These are phyloP conservation scores for Donacobius atricapilla DNA, from an alignment of 2,113 vertebrate species.

Conservation along the genomic window DNA sequence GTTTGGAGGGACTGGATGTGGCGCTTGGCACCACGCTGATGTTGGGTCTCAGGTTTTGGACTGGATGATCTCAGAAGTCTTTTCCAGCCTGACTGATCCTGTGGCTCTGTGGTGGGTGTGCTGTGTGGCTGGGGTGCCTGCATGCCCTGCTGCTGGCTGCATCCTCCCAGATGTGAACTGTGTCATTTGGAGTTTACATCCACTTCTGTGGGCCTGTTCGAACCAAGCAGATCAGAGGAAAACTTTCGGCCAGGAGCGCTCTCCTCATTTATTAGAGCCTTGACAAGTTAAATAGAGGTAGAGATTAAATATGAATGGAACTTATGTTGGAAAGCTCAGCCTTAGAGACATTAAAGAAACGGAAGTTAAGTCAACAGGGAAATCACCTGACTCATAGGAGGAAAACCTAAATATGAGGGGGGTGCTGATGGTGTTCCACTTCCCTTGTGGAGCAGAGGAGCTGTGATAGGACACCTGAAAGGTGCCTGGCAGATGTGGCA, in stretches of 20 bases:
- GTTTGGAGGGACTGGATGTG: not conserved
- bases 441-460: not conserved
- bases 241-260: not conserved
- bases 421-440: not conserved
- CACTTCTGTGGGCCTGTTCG: not conserved
- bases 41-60: accelerated
- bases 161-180: not conserved
- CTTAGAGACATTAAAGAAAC: slow-evolving; percentile 32
- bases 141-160: not conserved
- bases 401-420: not conserved
- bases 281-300: slow-evolving; percentile 57
- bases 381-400: slow-evolving; percentile 1
- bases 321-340: slow-evolving; percentile 43
- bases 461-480: not conserved
- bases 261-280: slow-evolving; percentile 33
- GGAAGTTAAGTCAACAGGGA: slow-evolving; percentile 41
- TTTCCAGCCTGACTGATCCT: not conserved
- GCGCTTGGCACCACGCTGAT: not conserved
- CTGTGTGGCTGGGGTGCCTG: not conserved
- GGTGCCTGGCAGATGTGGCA: not conserved
- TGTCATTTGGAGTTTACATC: not conserved
- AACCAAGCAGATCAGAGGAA: not conserved
- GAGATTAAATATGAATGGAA: slow-evolving; percentile 57
- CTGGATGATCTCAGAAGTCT: not conserved
- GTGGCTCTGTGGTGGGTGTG: not conserved